Evolutionary conservation across 2,113 vertebrate species (phyloP).

Genomic region (Hypocryptadius cinnamomeus): DNA sequence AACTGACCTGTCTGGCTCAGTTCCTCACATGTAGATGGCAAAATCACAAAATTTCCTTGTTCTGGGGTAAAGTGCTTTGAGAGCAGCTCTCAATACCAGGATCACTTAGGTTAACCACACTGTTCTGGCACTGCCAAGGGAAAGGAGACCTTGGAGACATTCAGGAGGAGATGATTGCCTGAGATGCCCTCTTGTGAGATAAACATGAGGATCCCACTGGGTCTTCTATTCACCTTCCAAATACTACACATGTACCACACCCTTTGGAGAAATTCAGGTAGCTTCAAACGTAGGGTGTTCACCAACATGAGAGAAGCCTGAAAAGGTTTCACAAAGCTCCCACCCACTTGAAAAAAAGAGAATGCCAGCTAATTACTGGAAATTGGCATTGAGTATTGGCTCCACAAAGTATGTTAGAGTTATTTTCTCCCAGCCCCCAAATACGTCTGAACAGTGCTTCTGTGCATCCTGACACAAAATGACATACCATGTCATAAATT

Average conservation of each 20-base stretch:
- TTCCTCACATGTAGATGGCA: neutral
- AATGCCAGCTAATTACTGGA: conserved; percentile 58
- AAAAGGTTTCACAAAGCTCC: conserved; percentile 40
- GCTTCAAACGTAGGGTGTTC: conserved; percentile 6
- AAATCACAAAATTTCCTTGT: neutral
- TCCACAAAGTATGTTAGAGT: neutral
- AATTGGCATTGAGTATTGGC: conserved; percentile 39
- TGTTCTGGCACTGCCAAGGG: neutral
- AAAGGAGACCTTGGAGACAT: neutral
- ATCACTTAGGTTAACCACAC: neutral
- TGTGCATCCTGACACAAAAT: neutral
- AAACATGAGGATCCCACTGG: conserved; percentile 6
- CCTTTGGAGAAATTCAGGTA: conserved; percentile 21
- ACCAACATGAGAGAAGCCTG: neutral
- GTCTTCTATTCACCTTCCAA: conserved; percentile 38
- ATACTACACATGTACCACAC: neutral
- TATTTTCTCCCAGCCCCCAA: neutral
- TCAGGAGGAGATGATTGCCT: conserved; percentile 3
- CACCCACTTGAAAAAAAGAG: conserved; percentile 54
- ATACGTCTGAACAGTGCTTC: conserved; percentile 8
- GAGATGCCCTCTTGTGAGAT: conserved; percentile 39
- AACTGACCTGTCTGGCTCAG: neutral
- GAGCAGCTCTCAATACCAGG: neutral
- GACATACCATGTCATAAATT: neutral
- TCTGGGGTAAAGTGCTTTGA: neutral